Evolutionary conservation across 1,140 invertebrate genomes (phyloP).

Genomic region (Philotrypesis tridentata): DNA sequence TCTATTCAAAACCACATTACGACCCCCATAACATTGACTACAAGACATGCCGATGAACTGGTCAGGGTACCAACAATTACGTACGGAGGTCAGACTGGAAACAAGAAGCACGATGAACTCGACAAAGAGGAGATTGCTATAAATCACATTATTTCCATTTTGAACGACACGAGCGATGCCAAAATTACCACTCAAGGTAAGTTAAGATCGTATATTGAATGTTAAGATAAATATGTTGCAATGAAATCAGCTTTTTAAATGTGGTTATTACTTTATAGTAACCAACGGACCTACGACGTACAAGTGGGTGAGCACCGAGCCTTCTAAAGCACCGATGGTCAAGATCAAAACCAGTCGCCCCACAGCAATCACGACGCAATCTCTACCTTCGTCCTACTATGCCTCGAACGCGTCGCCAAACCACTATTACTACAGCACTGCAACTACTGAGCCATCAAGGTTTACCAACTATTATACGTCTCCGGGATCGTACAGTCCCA

Average conservation of each 20-base stretch:
- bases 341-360: slow-evolving; percentile 54
- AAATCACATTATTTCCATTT: slow-evolving; percentile 78
- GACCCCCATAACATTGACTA: slow-evolving; percentile 60
- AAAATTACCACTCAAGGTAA: slow-evolving; percentile 59
- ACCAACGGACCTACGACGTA: slow-evolving; percentile 36
- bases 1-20: slow-evolving; percentile 8
- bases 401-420: slow-evolving; percentile 54
- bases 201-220: neutral
- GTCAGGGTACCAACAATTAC: slow-evolving; percentile 75
- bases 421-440: slow-evolving; percentile 67
- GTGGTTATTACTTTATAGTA: neutral
- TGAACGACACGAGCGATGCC: slow-evolving; percentile 76
- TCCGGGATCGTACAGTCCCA: neutral
- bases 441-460: slow-evolving; percentile 53
- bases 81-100: slow-evolving; percentile 67
- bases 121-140: slow-evolving; percentile 71
- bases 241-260: neutral
- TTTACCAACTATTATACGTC: slow-evolving; percentile 45
- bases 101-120: slow-evolving; percentile 65
- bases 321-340: slow-evolving; percentile 54
- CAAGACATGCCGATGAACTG: slow-evolving; percentile 60
- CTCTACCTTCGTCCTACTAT: slow-evolving; percentile 44
- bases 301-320: slow-evolving; percentile 24
- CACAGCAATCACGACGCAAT: slow-evolving; percentile 40
- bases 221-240: too few relatives aligned